Conservation (phyloP, 64 coral and sea anemone species). For the Stylophora pistillata region DNA sequence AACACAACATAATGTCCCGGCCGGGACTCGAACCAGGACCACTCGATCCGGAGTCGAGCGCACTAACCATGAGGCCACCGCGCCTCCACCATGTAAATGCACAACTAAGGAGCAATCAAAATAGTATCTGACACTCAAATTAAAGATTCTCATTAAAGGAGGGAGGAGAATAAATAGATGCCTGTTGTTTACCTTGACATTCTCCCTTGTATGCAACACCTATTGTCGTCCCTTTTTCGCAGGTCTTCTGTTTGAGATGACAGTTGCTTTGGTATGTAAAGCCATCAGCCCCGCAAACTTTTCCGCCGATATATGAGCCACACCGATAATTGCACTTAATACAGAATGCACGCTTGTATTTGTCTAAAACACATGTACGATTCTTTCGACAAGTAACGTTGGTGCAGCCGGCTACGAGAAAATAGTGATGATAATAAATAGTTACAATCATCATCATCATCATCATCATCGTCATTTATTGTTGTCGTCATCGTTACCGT, state of each 20-base stretch:
- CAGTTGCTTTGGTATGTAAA: conserved; percentile 55
- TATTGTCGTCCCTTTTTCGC: conserved; percentile 69
- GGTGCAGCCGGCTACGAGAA: conserved; percentile 31
- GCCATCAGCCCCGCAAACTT: conserved; percentile 51
- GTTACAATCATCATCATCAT: neutral
- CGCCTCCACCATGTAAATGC: no score
- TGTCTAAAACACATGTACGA: conserved; percentile 61
- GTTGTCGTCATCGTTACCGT: no score
- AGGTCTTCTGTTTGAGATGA: conserved; percentile 63
- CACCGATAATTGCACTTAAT: conserved; percentile 12
- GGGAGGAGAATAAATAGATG: no score
- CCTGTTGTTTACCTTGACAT: conserved; percentile 56
- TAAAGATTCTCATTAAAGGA: no score
- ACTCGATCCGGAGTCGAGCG: no score
- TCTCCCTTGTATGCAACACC: conserved; percentile 73
- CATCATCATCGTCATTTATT: neutral
- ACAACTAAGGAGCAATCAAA: no score
- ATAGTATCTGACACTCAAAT: no score
- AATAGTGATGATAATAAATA: neutral
- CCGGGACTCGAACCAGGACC: no score
- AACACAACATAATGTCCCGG: no score
- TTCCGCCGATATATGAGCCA: neutral
- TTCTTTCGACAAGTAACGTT: conserved; percentile 42
- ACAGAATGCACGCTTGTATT: conserved; percentile 43
- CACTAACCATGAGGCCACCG: no score